Base-by-base conservation (phyloP, 2,113 vertebrate genomes). In the Vicugna pacos region DNA sequence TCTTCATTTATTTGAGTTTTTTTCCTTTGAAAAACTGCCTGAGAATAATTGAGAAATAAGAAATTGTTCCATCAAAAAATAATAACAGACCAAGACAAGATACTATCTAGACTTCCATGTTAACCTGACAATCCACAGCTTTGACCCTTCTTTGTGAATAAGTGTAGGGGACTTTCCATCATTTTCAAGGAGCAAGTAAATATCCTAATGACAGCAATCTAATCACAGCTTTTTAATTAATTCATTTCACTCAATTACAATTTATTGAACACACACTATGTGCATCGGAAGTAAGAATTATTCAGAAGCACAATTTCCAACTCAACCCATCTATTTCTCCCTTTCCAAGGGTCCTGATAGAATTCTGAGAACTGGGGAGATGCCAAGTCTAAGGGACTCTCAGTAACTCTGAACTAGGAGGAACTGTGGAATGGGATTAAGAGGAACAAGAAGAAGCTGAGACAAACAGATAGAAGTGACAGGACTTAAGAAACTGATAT, bases 1-100 rank as follows among this genome's bases (percentile, higher is more conserved):
- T 85, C 94, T 70, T 94, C 52, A 92, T 77, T 48, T 87, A 52
- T 84, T 88, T n/a, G 24, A n/a, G 35, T 6, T 24, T 17, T 35
- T 70, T 79, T 91, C 50, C 5, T 28, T 83, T 88, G 42, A n/a
- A 76, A 81, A 58, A 46, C 12, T 82, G 6, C 3, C 24, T 10
- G 8, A 70, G 42, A 69, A 80, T 54, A 94, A 67, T 94, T 91
- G 38, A 88, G 8, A 90, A 96, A 91, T 56, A 12, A 86, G 19
- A 5, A 89, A 75, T 89, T 72, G 26, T 86, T 69, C 46, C 28
- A 32, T 75, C 30, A 89, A 85, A 93, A 67, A 81, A 83, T 72
- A 89, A 79, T 24, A 89, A 19, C 67, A 79, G 83, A 83, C 69
- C 38, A 56, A 88, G 89, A n/a, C 28, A 82, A 67, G 48, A 77